Conservation (phyloP, 1,140 invertebrate genomes). For the Telenomus remus region DNA sequence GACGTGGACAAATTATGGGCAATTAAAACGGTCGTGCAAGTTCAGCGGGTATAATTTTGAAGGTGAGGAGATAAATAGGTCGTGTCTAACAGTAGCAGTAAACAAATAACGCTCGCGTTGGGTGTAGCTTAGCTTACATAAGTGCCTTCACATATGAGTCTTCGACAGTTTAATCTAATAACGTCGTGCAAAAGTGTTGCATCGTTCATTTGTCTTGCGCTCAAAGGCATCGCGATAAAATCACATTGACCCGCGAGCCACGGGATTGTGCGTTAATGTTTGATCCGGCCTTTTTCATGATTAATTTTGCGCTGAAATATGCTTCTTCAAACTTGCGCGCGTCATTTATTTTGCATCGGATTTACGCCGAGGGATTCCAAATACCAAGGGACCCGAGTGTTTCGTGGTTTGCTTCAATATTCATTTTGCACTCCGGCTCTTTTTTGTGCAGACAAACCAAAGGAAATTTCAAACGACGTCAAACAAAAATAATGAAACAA, state of each 20-base stretch:
- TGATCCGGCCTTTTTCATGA: conserved; percentile 5
- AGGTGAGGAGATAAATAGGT: conserved; percentile 39
- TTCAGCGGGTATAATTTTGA: conserved; percentile 26
- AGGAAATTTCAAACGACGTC: too few species aligned
- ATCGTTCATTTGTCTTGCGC: conserved; percentile 17
- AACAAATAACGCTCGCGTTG: conserved; percentile 33
- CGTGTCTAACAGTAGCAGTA: conserved; percentile 30
- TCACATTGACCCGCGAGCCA: not conserved
- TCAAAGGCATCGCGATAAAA: conserved; percentile 11
- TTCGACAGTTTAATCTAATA: conserved; percentile 26
- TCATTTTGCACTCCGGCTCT: too few species aligned
- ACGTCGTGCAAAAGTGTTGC: conserved; percentile 22
- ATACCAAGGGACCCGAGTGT: too few species aligned
- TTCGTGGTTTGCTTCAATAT: too few species aligned
- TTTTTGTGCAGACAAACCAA: too few species aligned
- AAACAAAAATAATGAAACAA: too few species aligned
- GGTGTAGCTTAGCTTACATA: conserved; percentile 33
- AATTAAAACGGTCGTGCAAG: conserved; percentile 17
- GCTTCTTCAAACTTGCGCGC: not conserved
- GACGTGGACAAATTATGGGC: too few species aligned
- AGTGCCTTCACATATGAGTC: conserved; percentile 35
- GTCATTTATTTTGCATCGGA: not conserved
- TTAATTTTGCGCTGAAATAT: not conserved
- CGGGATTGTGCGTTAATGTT: conserved; percentile 3
- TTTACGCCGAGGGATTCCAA: too few species aligned